A percentile compares a stretch with the other conserved stretches of the same genome.
Conservation (phyloP, 2,113 vertebrate genomes). For the Anolis sagrei region DNA sequence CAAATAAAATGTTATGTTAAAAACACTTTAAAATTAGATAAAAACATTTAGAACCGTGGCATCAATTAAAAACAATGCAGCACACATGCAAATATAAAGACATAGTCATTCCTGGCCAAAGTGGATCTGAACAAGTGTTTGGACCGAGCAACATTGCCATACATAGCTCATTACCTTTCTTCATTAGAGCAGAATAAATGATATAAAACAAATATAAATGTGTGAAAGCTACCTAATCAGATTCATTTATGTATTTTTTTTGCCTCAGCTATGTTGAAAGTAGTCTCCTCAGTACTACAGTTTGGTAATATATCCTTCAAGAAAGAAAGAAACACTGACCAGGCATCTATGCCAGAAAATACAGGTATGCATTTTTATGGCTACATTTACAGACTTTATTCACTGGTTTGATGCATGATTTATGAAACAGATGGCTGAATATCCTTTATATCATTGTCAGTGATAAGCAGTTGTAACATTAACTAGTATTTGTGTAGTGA, state of each 20-base stretch:
- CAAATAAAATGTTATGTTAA: no score
- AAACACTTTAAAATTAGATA: no score
- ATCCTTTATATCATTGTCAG: neutral
- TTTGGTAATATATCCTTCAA: conserved; percentile 98
- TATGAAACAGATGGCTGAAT: neutral
- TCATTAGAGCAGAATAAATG: neutral
- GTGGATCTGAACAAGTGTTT: neutral
- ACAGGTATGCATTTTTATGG: conserved; percentile 80
- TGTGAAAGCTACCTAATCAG: neutral
- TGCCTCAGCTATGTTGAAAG: conserved; percentile 92
- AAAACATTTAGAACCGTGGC: no score
- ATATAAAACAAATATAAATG: neutral
- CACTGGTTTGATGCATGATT: accelerated
- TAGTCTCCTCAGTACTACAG: conserved; percentile 96
- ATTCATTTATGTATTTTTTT: neutral
- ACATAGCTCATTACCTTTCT: neutral
- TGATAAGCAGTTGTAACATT: neutral
- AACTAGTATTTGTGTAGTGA: neutral
- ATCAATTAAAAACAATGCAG: no score
- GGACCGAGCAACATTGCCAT: neutral
- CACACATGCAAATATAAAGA: no score
- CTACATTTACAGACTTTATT: neutral
- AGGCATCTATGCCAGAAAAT: conserved; percentile 98
- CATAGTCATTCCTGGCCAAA: neutral
- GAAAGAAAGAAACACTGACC: conserved; percentile 97